Conservation (phyloP, 2,888 invertebrate species). For the Rapana venosa region DNA sequence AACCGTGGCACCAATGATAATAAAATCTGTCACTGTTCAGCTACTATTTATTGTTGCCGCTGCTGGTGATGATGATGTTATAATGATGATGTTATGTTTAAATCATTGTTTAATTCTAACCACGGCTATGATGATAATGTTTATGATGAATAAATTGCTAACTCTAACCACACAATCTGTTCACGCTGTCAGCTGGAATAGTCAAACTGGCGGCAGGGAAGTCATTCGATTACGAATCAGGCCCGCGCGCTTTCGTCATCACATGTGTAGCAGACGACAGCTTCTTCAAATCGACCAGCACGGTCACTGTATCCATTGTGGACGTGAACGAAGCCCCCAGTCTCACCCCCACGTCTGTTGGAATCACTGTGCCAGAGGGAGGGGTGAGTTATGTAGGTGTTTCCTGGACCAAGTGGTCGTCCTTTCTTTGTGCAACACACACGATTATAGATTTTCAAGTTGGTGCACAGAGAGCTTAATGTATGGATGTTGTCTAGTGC, state of each 20-base stretch:
- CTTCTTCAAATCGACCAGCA: neutral
- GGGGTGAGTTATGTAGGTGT: neutral
- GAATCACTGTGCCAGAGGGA: neutral
- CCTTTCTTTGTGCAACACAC: too few relatives aligned
- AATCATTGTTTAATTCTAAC: too few relatives aligned
- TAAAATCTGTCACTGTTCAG: neutral
- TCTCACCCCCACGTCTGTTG: neutral
- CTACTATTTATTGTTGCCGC: too few relatives aligned
- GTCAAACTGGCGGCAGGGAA: constrained; percentile 25
- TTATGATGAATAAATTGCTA: too few relatives aligned
- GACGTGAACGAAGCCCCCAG: constrained; percentile 30
- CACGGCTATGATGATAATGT: too few relatives aligned
- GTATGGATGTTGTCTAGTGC: too few relatives aligned
- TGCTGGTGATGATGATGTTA: too few relatives aligned
- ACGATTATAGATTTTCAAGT: too few relatives aligned
- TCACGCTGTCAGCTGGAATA: neutral
- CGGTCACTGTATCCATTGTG: constrained; percentile 10
- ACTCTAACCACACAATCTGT: neutral
- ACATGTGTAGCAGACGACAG: constrained; percentile 23
- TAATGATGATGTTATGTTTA: too few relatives aligned
- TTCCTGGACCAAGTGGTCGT: too few relatives aligned
- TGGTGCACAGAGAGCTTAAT: too few relatives aligned
- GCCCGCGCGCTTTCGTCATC: neutral
- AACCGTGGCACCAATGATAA: too few relatives aligned
- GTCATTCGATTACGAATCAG: constrained; percentile 1